phyloP scores from a whole-genome alignment of 2,113 vertebrate genomes.

The Mesembrinibis cayennensis region DNA sequence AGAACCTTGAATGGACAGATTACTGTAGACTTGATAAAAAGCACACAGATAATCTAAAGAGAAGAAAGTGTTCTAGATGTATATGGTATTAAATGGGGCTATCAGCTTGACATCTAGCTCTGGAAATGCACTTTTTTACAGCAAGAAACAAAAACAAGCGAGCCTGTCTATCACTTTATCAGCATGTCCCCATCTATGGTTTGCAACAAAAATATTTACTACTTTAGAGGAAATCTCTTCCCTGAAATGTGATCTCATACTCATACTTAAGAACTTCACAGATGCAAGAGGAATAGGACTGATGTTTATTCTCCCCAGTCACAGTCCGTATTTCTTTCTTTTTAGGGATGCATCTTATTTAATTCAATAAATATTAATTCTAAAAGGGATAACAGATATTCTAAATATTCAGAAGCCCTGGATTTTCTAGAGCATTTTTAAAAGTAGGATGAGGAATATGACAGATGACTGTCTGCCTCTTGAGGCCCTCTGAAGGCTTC shows the following conservation, averaged over 20 bases:
- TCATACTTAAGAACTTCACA: background rate
- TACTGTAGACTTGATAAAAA: background rate
- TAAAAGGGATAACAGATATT: background rate
- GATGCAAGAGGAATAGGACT: background rate
- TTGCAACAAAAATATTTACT: background rate
- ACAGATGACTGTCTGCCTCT: background rate
- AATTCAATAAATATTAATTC: background rate
- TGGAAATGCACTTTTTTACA: background rate
- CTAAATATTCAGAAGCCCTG: background rate
- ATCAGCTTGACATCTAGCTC: background rate
- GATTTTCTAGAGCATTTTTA: background rate
- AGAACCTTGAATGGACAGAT: background rate
- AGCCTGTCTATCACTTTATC: background rate
- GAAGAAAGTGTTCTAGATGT: background rate
- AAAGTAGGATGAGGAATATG: background rate
- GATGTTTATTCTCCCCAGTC: background rate
- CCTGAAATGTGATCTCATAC: background rate
- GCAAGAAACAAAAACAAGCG: background rate
- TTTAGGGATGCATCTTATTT: background rate
- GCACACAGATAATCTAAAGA: background rate
- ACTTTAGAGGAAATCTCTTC: background rate
- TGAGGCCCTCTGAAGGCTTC: background rate
- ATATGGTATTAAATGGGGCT: background rate
- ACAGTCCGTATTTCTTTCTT: background rate
- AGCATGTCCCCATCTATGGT: background rate